Evolutionary conservation across 1,140 invertebrate genomes (phyloP), one percentile per base, ranked within the genome.

Genomic region (Aleiodes sp.): DNA sequence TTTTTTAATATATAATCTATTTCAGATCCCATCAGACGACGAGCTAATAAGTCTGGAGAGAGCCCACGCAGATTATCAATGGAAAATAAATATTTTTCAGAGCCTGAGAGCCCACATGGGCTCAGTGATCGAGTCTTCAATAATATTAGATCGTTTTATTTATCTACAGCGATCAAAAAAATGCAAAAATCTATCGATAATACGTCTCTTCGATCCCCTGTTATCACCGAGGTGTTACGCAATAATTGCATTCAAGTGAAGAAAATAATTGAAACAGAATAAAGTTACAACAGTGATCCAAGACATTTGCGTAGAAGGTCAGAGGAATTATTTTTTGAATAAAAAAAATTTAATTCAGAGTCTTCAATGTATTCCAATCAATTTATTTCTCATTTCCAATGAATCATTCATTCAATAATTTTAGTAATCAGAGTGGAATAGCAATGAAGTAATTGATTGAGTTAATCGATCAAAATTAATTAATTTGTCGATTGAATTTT

Each of bases 111-210:
- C 95, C 76, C 88, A 92, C 70, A 86, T 96, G 67, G 94, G 94
- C 10, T 94, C 94, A 21, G 88, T 96, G 8, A 86, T 98, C 33
- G 96, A 98, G 86, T 90, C 89, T 73, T 84, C 96, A 0, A 92
- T 98, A 73, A 86, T 97, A 52, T 83, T 97, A 16, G 96, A 98
- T 84, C 89, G 95, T 79, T 80, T 94, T 24, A 82, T 96, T 63
- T 97, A 89, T 88, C 88, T 98, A 6, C 79, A 89, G 68, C 94
- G 96, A 81, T 85, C 66, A 35, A 72, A 89, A 76, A 87, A 87
- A 26, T 88, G 91, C 76, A 74, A 85, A 2, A 86, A 90, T 70
- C 87, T 90, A n/a, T 90, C 87, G 84, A 78, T 94, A 39, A 88
- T 93, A 19, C 88, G 90, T 75, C 80, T 94, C 46, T 95, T 96